Evolutionary conservation across 2,113 vertebrate genomes (phyloP), one percentile per base, ranked within the genome.

Genomic region (Solenodon paradoxus): DNA sequence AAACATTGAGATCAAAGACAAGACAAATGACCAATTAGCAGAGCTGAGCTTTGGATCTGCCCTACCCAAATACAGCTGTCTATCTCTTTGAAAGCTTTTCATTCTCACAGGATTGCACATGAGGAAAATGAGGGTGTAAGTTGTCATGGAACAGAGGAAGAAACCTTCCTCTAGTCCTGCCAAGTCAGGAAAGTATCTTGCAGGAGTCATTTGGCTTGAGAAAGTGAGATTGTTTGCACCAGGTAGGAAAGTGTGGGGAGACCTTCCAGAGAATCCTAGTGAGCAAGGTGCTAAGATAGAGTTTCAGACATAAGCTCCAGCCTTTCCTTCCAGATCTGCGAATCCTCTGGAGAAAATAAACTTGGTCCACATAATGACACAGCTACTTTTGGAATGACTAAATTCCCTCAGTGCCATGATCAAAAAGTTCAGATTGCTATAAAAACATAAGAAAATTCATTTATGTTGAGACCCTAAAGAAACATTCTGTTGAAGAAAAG

Each of bases 81-180:
- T 17, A 51, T 7, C 17, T 38, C 5, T 68, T 72, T 12, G 9
- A 8, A 69, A 30, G 0, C 30, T 84, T 66, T 66, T 22, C 30
- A 35, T 49, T 72, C 38, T n/a, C 42, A 32, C 5, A 32, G 15
- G 7, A 66, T 35, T 24, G 3, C 57, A 9, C 17, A 10, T 7
- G 53, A n/a, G 22, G 45, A 49, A 20, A 11, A 7, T 2, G 6
- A 13, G 10, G 4, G 20, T 13, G 10, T 0, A 45, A 40, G 9
- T 32, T 49, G 9, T 69, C 10, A 53, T 49, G 20, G 42, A 51
- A 26, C 2, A 49, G 2, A 61, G 9, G 2, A 16, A 4, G 7
- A 47, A 45, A 0, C 7, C n/a, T 75, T 15, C 17, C 5, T 74
- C 5, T 68, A 49, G 12, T 13, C 22, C 86, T 75, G 7, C n/a